These are phyloP conservation scores for Casuarius casuarius DNA, from an alignment of 2,113 vertebrate genomes.

Conservation along the genomic window DNA sequence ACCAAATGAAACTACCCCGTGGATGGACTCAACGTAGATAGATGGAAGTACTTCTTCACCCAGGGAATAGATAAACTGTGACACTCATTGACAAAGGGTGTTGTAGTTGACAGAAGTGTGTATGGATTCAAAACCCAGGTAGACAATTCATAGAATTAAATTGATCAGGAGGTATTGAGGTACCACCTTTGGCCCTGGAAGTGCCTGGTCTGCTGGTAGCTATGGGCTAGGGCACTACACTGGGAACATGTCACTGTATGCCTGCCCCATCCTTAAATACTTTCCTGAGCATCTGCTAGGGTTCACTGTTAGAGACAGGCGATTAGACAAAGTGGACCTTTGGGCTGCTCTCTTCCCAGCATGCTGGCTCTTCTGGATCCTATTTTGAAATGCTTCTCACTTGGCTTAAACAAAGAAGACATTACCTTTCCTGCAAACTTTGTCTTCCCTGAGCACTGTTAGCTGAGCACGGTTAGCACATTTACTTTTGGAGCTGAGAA, in stretches of 20 bases:
- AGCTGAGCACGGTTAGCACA: accelerated
- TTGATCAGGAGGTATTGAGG: not conserved
- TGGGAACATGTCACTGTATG: not conserved
- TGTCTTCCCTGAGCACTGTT: not conserved
- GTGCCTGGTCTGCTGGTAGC: not conserved
- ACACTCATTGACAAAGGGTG: not conserved
- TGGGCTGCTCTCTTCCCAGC: not conserved
- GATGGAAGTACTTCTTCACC: not conserved
- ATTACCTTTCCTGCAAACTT: not conserved
- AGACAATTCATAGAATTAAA: not conserved
- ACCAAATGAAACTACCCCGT: not conserved
- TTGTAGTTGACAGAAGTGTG: not conserved
- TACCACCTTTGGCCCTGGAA: not conserved
- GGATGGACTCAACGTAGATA: not conserved
- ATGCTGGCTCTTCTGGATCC: not conserved
- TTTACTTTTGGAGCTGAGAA: not conserved
- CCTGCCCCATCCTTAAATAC: not conserved
- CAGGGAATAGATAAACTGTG: not conserved
- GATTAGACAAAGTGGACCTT: not conserved
- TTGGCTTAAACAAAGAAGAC: not conserved
- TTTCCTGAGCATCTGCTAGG: not conserved
- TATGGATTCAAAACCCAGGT: not conserved
- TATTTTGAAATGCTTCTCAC: not conserved
- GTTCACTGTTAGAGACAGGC: not conserved
- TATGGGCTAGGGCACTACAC: not conserved